These are phyloP conservation scores for Ectemnius cavifrons DNA, from an alignment of 2,888 invertebrate species.

Conservation along the genomic window DNA sequence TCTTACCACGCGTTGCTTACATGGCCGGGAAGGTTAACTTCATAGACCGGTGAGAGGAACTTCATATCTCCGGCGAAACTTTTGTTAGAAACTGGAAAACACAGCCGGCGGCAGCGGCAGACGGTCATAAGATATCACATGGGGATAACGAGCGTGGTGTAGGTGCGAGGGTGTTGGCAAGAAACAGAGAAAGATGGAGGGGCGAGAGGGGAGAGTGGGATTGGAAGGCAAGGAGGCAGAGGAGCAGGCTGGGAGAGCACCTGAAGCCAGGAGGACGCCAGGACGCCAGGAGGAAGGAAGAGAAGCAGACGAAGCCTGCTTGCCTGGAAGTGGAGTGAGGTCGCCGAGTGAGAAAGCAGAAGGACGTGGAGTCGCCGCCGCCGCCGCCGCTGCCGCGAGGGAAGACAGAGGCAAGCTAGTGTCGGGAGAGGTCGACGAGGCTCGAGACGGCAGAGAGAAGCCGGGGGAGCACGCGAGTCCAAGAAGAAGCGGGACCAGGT, in stretches of 20 bases:
- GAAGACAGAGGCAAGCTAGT: no score
- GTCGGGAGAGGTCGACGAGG: no score
- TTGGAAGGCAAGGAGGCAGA: conserved; percentile 13
- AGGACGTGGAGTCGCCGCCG: no score
- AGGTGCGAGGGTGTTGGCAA: conserved; percentile 41
- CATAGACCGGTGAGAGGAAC: conserved; percentile 16
- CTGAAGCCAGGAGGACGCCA: conserved; percentile 10
- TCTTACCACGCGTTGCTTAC: neutral
- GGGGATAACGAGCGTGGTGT: conserved; percentile 57
- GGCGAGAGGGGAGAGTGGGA: conserved; percentile 8
- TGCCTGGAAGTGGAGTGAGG: no score
- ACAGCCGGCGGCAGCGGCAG: conserved; percentile 40
- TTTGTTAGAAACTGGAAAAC: conserved; percentile 61
- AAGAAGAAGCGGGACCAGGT: neutral
- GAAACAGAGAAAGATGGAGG: conserved; percentile 19
- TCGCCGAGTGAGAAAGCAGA: no score
- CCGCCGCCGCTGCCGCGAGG: no score
- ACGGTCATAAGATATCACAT: conserved; percentile 61
- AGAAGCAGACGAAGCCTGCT: neutral
- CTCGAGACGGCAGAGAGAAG: no score
- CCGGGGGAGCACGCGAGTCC: no score
- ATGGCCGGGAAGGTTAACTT: conserved; percentile 29
- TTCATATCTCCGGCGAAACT: conserved; percentile 60
- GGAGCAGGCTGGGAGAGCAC: neutral
- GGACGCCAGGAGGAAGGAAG: conserved; percentile 1